A percentile compares a stretch with the other conserved stretches of the same genome.
phyloP scores from a whole-genome alignment of 2,888 invertebrate species.

The Aphrophora alni region DNA sequence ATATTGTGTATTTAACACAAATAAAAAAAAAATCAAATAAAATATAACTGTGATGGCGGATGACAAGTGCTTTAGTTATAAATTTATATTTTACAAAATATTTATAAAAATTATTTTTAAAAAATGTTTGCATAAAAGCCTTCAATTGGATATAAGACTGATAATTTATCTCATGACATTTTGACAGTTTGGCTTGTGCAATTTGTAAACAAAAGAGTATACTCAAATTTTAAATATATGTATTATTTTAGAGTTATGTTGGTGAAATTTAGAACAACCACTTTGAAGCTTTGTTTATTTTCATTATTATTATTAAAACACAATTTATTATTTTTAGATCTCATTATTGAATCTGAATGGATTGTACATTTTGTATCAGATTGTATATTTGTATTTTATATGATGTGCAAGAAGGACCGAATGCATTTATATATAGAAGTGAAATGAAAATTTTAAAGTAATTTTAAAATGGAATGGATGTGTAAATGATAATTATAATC shows the following conservation, averaged over 20 bases:
- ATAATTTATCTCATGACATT: constrained; percentile 4
- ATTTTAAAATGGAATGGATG: not conserved
- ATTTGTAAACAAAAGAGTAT: not conserved
- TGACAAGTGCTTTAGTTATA: not conserved
- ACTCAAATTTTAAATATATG: not conserved
- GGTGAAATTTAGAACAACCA: not conserved
- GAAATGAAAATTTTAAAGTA: not conserved
- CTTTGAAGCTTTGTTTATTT: not conserved
- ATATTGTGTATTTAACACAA: not conserved
- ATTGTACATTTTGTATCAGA: constrained; percentile 5
- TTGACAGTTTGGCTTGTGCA: not conserved
- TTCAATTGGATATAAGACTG: constrained; percentile 2
- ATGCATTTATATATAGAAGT: not conserved
- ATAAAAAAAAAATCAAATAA: not conserved
- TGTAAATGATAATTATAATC: not conserved
- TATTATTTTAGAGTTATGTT: not conserved
- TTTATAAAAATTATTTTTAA: not conserved
- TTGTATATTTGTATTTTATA: not conserved
- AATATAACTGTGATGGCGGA: not conserved
- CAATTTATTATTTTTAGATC: not conserved
- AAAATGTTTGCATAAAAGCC: not conserved
- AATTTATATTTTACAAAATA: not conserved
- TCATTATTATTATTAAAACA: not conserved
- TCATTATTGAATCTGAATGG: not conserved
- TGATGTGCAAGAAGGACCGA: not conserved